These are phyloP conservation scores for Apistogramma diplotaenia DNA, from an alignment of 2,113 vertebrate genomes.

Conservation along the genomic window DNA sequence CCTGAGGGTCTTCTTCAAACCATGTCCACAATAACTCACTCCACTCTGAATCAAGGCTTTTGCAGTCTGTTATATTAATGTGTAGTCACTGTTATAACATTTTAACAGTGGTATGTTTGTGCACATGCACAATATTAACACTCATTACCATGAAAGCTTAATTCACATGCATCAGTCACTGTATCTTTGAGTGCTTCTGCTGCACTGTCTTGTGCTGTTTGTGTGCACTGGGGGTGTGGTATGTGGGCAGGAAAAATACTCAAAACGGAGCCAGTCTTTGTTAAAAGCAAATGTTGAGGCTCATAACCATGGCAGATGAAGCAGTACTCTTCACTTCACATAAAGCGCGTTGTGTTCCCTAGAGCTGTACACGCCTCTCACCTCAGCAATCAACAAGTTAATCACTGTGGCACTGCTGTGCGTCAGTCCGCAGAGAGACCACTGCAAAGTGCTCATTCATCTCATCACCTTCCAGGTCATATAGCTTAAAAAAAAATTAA, in stretches of 20 bases:
- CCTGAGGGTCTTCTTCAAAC: slow-evolving; percentile 4
- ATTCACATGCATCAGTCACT: slow-evolving; percentile 1
- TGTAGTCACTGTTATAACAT: not conserved
- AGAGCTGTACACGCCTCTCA: slow-evolving; percentile 24
- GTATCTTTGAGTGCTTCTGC: not conserved
- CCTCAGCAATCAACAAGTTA: slow-evolving; percentile 50
- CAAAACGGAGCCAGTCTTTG: slow-evolving; percentile 59
- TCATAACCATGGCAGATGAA: slow-evolving; percentile 7
- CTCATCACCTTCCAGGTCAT: not conserved
- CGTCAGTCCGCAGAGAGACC: slow-evolving; percentile 29
- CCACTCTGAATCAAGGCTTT: not conserved
- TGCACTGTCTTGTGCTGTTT: slow-evolving; percentile 35
- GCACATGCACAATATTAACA: not conserved
- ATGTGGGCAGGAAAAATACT: slow-evolving; percentile 62
- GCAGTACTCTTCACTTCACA: not conserved
- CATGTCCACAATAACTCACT: not conserved
- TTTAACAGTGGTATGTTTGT: not conserved
- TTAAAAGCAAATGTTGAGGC: slow-evolving; percentile 4
- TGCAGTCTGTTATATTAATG: not conserved
- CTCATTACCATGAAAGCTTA: not conserved
- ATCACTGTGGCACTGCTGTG: slow-evolving; percentile 49
- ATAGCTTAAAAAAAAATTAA: not conserved
- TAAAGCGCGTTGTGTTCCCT: slow-evolving; percentile 21
- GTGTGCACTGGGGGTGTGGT: slow-evolving; percentile 39
- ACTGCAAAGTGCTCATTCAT: slow-evolving; percentile 23